phyloP scores from a whole-genome alignment of 2,113 vertebrate species.

The Cryptotis parvus region DNA sequence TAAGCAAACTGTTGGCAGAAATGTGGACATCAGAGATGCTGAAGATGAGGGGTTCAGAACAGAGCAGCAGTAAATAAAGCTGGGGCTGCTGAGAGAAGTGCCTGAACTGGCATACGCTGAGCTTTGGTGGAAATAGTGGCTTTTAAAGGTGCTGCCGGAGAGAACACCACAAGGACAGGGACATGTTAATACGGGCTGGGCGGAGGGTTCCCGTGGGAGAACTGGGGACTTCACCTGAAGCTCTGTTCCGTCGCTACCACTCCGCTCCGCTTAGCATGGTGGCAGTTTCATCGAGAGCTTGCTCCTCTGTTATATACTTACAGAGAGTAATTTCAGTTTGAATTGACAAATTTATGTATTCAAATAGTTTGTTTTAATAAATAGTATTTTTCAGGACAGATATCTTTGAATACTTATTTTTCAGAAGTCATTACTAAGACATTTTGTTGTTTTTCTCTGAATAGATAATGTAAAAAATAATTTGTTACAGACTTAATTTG shows the following conservation, averaged over 20 bases:
- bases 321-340: constrained; percentile 19
- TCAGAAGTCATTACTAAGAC: background rate
- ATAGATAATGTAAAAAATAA: constrained; percentile 41
- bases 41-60: background rate
- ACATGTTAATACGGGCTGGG: background rate
- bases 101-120: background rate
- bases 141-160: background rate
- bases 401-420: constrained; percentile 16
- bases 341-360: constrained; percentile 34
- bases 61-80: background rate
- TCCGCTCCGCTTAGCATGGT: background rate
- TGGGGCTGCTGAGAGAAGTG: constrained; percentile 16
- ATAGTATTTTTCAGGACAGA: background rate
- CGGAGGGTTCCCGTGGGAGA: background rate
- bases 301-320: background rate
- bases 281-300: background rate
- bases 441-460: constrained; percentile 42
- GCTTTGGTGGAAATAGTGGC: background rate
- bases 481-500: constrained; percentile 46
- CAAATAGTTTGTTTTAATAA: constrained; percentile 32
- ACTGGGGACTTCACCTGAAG: too few relatives aligned
- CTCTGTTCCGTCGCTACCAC: too few relatives aligned
- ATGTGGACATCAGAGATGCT: too few relatives aligned
- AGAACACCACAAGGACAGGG: background rate
- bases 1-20: too few relatives aligned